phyloP scores from a whole-genome alignment of 2,113 vertebrate genomes.

The Hemibagrus wyckioides region DNA sequence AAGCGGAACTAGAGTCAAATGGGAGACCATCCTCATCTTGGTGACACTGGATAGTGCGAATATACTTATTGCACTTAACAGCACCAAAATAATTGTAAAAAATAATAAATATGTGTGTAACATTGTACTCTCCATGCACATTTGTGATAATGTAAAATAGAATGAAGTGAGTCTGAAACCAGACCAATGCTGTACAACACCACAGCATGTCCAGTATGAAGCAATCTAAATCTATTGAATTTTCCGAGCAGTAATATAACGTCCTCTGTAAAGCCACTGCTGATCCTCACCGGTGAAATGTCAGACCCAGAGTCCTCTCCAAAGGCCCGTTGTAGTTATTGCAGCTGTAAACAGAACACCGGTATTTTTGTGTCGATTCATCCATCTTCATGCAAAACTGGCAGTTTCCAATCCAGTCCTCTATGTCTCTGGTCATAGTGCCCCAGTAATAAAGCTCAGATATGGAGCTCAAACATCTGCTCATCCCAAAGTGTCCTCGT shows the following conservation, averaged over 20 bases:
- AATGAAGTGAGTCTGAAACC: too few relatives aligned
- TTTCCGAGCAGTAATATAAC: background rate
- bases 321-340: constrained; percentile 47
- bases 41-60: too few relatives aligned
- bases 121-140: too few relatives aligned
- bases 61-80: too few relatives aligned
- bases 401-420: constrained; percentile 50
- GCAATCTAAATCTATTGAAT: background rate
- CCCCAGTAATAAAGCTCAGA: constrained; percentile 61
- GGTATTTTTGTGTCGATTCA: constrained; percentile 39
- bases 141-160: too few relatives aligned
- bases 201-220: too few relatives aligned
- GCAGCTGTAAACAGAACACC: constrained; percentile 45
- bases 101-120: too few relatives aligned
- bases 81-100: too few relatives aligned
- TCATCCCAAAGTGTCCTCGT: constrained; percentile 63
- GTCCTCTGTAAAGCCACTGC: background rate
- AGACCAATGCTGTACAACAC: too few relatives aligned
- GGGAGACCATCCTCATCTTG: too few relatives aligned
- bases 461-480: constrained; percentile 60
- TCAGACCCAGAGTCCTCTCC: constrained; percentile 45
- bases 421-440: constrained; percentile 37
- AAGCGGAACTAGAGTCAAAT: too few relatives aligned
- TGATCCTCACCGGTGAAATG: constrained; percentile 44
- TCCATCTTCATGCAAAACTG: constrained; percentile 47